Evolutionary conservation across 2,113 vertebrate species (phyloP), one percentile per base, ranked within the genome.

Genomic region (Zootoca vivipara): DNA sequence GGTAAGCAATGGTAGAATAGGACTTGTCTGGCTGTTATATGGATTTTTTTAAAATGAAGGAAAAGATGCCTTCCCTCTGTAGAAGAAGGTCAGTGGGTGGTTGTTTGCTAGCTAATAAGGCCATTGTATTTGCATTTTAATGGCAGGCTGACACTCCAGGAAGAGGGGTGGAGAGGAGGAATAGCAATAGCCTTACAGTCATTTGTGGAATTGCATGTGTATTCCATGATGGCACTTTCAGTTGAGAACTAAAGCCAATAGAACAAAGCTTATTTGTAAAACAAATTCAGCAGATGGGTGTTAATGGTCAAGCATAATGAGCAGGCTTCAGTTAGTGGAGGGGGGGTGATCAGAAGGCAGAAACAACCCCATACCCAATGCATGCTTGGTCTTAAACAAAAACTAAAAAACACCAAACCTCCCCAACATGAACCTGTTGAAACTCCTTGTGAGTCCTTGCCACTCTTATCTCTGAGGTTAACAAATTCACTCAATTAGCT

Each of bases 111-210:
- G 90, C 83, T 96, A 97, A 97, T 94, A 93, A 95, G 93, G 94
- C 87, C 92, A 92, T 93, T 94, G 93, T 89, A 95, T 98, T 97
- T 97, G 95, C 97, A 97, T 97, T 96, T 96, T 96, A 97, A 97
- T 97, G 91, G 92, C 26, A 95, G 92, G 92, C 92, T 96, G 94
- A 95, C 95, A 96, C 94, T 94, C 89, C 72, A 35, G 94, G 95
- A 91, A 94, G 95, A 87, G 75, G 91, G 91, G 89, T 91, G 90
- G 85, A 90, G 87, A 91, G 86, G 90, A 89, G 89, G 33, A 65
- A 33, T 35, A 46, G 80, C 67, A 58, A 75, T 75, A 18, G 87
- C 87, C 20, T 46, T 89, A 84, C n/a, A 64, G 86, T 94, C 93
- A 70, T 94, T 95, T 96, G 94, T 95, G 93, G 96, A 96, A 96